A percentile compares a stretch with the other conserved stretches of the same genome.
phyloP scores from a whole-genome alignment of 2,888 invertebrate genomes.

The Microplitis manilae region DNA sequence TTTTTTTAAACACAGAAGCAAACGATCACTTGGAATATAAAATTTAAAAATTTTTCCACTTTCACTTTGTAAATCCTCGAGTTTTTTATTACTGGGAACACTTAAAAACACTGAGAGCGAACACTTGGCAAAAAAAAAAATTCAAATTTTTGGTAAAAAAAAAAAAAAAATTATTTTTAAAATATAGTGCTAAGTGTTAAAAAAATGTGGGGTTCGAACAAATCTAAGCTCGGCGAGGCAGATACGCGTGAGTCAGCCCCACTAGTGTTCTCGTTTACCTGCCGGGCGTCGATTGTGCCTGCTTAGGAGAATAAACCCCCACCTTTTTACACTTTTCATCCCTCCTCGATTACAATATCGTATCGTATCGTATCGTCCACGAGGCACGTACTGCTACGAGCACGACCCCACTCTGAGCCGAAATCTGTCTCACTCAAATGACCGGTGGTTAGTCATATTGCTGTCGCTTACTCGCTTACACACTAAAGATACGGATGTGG shows the following conservation, averaged over 20 bases:
- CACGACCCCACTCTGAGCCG: constrained; percentile 54
- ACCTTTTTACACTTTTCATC: constrained; percentile 57
- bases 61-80: too few relatives aligned
- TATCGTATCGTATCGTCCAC: constrained; percentile 58
- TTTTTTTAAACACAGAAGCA: too few relatives aligned
- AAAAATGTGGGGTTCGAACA: constrained; percentile 20
- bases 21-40: too few relatives aligned
- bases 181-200: neutral
- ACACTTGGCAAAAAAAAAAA: too few relatives aligned
- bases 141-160: too few relatives aligned
- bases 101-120: too few relatives aligned
- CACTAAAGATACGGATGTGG: too few relatives aligned
- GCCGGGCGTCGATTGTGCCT: constrained; percentile 63
- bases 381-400: constrained; percentile 49
- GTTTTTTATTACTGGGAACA: too few relatives aligned
- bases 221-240: constrained; percentile 51
- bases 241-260: constrained; percentile 66
- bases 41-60: too few relatives aligned
- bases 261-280: constrained; percentile 67
- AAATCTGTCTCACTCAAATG: too few relatives aligned
- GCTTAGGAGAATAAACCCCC: constrained; percentile 62
- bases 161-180: neutral
- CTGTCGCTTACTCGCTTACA: too few relatives aligned
- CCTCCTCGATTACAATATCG: constrained; percentile 53
- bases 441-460: too few relatives aligned